A percentile compares a stretch with the other conserved stretches of the same genome.
These are phyloP conservation scores for Rhyacichthys aspro DNA, from an alignment of 2,797 vertebrate genomes.

Conservation along the genomic window DNA sequence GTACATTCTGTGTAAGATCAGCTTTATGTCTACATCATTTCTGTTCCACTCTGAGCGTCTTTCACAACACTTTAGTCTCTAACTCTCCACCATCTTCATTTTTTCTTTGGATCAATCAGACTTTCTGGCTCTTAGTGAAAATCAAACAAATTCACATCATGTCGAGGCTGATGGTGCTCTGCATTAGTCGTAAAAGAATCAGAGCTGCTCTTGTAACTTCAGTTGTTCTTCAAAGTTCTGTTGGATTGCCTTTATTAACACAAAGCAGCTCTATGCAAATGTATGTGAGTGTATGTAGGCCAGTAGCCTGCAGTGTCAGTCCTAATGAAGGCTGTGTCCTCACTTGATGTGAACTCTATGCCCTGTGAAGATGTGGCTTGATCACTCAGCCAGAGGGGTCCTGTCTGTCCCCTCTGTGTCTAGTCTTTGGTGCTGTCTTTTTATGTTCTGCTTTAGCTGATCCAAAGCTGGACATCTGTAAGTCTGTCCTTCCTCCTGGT, in stretches of 20 bases:
- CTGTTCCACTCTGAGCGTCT: too few relatives aligned
- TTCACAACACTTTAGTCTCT: background rate
- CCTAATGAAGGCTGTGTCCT: slow-evolving; percentile 24
- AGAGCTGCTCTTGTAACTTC: background rate
- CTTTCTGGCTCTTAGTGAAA: background rate
- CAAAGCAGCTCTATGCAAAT: slow-evolving; percentile 4
- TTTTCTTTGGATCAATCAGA: background rate
- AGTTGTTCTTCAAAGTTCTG: background rate
- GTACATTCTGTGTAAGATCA: too few relatives aligned
- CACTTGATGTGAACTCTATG: slow-evolving; percentile 29
- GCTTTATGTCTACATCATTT: too few relatives aligned
- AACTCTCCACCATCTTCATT: too few relatives aligned
- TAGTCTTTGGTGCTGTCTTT: slow-evolving; percentile 27
- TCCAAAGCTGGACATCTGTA: slow-evolving; percentile 1
- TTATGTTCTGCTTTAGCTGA: slow-evolving; percentile 1
- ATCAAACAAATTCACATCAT: background rate
- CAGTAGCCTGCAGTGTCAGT: slow-evolving; percentile 11
- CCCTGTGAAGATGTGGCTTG: slow-evolving; percentile 7
- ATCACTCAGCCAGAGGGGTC: slow-evolving; percentile 21
- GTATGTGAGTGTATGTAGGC: background rate
- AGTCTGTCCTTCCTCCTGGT: slow-evolving; percentile 4
- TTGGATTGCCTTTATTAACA: background rate
- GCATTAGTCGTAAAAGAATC: background rate
- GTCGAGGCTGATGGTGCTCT: background rate
- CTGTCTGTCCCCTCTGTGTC: slow-evolving; percentile 17